Evolutionary conservation across 2,888 invertebrate genomes (phyloP).

Genomic region (Cheilosia scutellata): DNA sequence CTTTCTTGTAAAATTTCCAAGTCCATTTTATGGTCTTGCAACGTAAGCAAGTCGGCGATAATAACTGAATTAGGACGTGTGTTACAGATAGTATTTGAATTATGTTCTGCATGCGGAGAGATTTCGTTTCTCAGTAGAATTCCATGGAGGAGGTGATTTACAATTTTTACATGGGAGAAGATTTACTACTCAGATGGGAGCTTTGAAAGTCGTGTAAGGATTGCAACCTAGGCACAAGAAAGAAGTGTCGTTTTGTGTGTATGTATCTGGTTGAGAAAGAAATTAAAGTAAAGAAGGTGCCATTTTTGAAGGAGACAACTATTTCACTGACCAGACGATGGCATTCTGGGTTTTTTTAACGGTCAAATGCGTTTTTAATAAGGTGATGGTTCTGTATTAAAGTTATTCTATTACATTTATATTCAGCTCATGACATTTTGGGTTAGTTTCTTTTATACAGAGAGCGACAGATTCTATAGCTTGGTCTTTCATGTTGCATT

Average conservation of each 20-base stretch:
- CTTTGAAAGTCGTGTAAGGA: not conserved
- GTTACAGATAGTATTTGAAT: constrained; percentile 70
- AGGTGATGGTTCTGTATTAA: no score
- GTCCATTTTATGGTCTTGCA: constrained; percentile 74
- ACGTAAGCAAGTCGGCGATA: constrained; percentile 75
- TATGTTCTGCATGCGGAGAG: constrained; percentile 37
- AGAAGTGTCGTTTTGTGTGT: not conserved
- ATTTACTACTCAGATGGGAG: constrained; percentile 61
- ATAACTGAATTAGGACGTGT: constrained; percentile 76
- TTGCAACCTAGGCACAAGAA: not conserved
- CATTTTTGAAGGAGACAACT: no score
- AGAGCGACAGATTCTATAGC: no score
- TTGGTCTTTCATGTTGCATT: no score
- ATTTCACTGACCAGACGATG: no score
- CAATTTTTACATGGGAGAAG: constrained; percentile 59
- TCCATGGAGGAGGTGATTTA: constrained; percentile 52
- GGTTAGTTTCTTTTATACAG: no score
- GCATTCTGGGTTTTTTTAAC: no score
- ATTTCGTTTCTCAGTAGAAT: constrained; percentile 43
- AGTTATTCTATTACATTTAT: no score
- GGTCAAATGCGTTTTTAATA: no score
- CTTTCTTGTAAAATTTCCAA: constrained; percentile 67
- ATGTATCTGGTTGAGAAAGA: not conserved
- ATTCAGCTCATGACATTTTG: no score
- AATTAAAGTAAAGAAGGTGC: no score